Evolutionary conservation across 2,888 invertebrate genomes (phyloP).

Genomic region (Acronicta psi): DNA sequence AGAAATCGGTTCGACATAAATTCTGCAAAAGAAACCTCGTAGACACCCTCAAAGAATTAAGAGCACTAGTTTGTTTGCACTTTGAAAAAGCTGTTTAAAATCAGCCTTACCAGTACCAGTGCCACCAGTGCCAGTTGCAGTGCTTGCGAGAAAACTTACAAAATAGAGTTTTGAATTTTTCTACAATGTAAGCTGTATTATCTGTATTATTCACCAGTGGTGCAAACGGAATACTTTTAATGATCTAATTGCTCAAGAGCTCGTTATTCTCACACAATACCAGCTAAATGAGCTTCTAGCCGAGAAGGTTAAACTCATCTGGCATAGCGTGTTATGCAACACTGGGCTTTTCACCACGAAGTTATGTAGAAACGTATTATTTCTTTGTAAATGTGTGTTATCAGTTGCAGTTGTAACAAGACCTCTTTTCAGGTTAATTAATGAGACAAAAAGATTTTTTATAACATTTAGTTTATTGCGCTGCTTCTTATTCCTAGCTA

Average conservation of each 20-base stretch:
- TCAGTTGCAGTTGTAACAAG: not conserved
- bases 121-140: slow-evolving; percentile 3
- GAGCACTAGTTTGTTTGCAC: not conserved
- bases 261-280: slow-evolving; percentile 25
- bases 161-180: slow-evolving; percentile 4
- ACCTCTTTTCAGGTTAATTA: not conserved
- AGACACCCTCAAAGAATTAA: not conserved
- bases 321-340: slow-evolving; percentile 37
- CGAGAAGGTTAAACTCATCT: slow-evolving; percentile 35
- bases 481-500: not conserved
- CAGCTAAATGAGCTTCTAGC: slow-evolving; percentile 25
- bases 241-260: slow-evolving; percentile 25
- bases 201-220: not conserved
- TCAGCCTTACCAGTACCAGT: slow-evolving; percentile 1
- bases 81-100: slow-evolving; percentile 4
- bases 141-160: slow-evolving; percentile 5
- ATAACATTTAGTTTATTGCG: not conserved
- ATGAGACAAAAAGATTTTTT: not conserved
- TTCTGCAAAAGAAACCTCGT: slow-evolving; percentile 8
- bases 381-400: slow-evolving; percentile 3
- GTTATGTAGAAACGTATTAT: slow-evolving; percentile 26
- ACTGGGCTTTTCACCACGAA: slow-evolving; percentile 15
- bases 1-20: slow-evolving; percentile 17
- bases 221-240: slow-evolving; percentile 15
- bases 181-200: slow-evolving; percentile 4